Conservation (phyloP, 2,888 invertebrate genomes). For the Anoplius nigerrimus region DNA sequence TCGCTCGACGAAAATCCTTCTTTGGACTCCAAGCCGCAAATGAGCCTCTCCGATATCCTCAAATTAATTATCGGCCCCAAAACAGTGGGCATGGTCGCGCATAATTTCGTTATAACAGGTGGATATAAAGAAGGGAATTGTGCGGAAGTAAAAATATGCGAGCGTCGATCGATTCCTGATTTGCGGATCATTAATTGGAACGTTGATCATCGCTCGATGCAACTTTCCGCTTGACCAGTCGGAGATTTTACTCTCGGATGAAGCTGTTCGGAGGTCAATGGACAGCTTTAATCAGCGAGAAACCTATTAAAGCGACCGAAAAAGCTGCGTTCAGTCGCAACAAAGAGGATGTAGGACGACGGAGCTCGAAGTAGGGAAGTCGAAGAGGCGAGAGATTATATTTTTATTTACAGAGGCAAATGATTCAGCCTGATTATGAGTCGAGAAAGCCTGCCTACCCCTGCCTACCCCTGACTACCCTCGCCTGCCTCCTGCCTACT, state of each 20-base stretch:
- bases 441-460: slow-evolving; percentile 50
- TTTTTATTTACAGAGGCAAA: slow-evolving; percentile 66
- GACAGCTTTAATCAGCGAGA: slow-evolving; percentile 48
- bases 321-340: slow-evolving; percentile 46
- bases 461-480: slow-evolving; percentile 21
- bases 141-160: too few species aligned
- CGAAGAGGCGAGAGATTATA: slow-evolving; percentile 50
- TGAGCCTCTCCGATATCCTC: neutral
- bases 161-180: too few species aligned
- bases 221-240: too few species aligned
- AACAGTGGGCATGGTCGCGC: neutral
- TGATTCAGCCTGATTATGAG: slow-evolving; percentile 67
- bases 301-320: slow-evolving; percentile 45
- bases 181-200: too few species aligned
- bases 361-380: neutral
- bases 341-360: slow-evolving; percentile 27
- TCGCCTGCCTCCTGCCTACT: neutral
- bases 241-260: too few species aligned
- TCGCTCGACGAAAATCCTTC: neutral
- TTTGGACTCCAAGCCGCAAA: neutral
- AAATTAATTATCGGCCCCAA: neutral
- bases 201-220: too few species aligned
- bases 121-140: too few species aligned
- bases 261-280: too few species aligned
- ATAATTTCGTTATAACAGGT: too few species aligned